Evolutionary conservation across 2,888 invertebrate species (phyloP), one percentile per base, ranked within the genome.

Genomic region (Monopis laevigella): DNA sequence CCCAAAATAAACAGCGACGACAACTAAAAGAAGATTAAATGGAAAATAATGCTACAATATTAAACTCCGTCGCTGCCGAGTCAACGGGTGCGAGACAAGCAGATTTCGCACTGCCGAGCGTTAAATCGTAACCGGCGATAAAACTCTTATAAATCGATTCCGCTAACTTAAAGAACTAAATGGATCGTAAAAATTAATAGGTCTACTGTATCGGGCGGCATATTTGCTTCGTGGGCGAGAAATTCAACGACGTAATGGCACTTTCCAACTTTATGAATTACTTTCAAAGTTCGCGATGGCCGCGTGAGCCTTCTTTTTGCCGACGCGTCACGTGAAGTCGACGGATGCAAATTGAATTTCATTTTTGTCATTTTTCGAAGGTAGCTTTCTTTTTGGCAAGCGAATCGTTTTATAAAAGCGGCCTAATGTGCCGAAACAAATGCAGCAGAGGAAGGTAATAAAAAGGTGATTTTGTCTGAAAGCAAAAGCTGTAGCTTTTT

Each of bases 151-250:
- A 75, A 72, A 77, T 77, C 68, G 72, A 75, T 73, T 72, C 71
- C 63, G 60, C 63, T 70, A 72, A 66, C 71, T 74, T 74, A 67
- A 72, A 68, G 73, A 72, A 72, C 68, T 72, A 72, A 77, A 77
- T 77, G 73, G 71, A 51, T 65, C 69, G 72, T 77, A 74, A 78
- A 74, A 75, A 75, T 73, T 74, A 75, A 77, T 75, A 73, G 75
- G 63, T 56, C 58, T 62, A 62, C 65, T 34, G 36, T 21, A 65
- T 65, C 63, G 60, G 59, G 54, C 47, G 53, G 51, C 53, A 50
- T 51, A 49, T 27, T 34, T 19, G 27, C 10, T 32, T 30, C 21
- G 27, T 47, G 49, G 56, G 55, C 29, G 21, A 29, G 8, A 19
- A 26, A 32, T 32, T 36, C n/a, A 36, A 21, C 19, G 21, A 12